Percentiles rank a stretch among this genome's conserved stretches.
Evolutionary conservation across 2,888 invertebrate genomes (phyloP).

Genomic region (Meiosimyza platycephala): DNA sequence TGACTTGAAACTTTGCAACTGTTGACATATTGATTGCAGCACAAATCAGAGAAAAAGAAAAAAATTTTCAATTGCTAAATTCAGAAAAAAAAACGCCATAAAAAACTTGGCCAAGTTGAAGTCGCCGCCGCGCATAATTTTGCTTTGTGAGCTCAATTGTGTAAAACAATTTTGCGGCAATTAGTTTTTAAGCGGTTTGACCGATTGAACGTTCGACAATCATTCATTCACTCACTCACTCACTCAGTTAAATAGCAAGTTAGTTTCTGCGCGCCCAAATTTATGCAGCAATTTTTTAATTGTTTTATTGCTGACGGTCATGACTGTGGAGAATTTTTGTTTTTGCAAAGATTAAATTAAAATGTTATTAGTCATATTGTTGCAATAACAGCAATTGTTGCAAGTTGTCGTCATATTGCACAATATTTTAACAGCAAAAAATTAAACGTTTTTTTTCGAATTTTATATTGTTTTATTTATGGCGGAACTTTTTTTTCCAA

Average conservation of each 20-base stretch:
- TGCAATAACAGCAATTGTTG: background rate
- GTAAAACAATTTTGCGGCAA: slow-evolving; percentile 12
- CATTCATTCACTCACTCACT: too few relatives aligned
- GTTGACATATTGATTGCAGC: slow-evolving; percentile 14
- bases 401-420: slow-evolving; percentile 11
- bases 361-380: background rate
- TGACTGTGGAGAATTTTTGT: slow-evolving; percentile 44
- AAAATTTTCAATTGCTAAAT: background rate
- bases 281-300: slow-evolving; percentile 49
- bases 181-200: background rate
- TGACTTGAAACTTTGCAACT: background rate
- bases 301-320: slow-evolving; percentile 47
- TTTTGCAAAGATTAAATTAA: background rate
- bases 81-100: background rate
- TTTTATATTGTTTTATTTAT: background rate
- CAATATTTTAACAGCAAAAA: background rate
- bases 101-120: background rate
- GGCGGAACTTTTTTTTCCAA: slow-evolving; percentile 10
- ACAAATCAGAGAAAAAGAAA: background rate
- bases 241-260: background rate
- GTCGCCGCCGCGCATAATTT: too few relatives aligned
- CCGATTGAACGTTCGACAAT: too few relatives aligned
- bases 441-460: background rate
- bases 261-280: slow-evolving; percentile 24
- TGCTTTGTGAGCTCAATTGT: slow-evolving; percentile 2